Evolutionary conservation across 2,797 vertebrate species (phyloP), one percentile per base, ranked within the genome.

Genomic region (Microctenopoma lineatum): DNA sequence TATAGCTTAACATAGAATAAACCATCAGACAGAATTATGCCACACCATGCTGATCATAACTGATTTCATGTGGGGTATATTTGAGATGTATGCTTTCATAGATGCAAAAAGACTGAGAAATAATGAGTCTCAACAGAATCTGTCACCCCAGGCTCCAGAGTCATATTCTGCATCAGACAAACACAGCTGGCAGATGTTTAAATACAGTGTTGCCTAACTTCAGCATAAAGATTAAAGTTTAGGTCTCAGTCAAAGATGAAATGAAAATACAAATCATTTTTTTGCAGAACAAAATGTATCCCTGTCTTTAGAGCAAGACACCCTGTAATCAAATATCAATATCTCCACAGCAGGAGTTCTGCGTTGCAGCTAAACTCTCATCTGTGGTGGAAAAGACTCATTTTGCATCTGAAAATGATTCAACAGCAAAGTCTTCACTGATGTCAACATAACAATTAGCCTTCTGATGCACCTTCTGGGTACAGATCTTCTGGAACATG

Each of bases 281-380:
- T 59, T 61, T 65, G 10, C 42, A 56, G 36, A 36, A 14, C 7
- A 63, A 72, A 50, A 75, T 63, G 18, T 14, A 73, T 74, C 38
- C 14, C 55, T 41, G 51, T 58, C 52, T 81, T 82, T 73, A 58
- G 70, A 75, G 64, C 51, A 70, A 77, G 77, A 81, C 72, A 73
- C 58, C 72, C 79, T 79, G 71, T 56, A 78, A 85, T 90, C 79
- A 85, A 77, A 85, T 81, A 84, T 84, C 81, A 84, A 85, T 85
- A 83, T 81, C 55, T 61, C 58, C 78, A 38, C 81, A 80, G 84
- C 69, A 55, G 81, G 83, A 71, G 60, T 48, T n/a, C 15, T 29
- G 27, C 71, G 46, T 50, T 0, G 55, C 56, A 3, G 45, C 53
- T 72, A 74, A 80, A 71, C 76, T 70, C 34, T 42, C 0, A 75